A percentile compares a stretch with the other conserved stretches of the same genome.
Evolutionary conservation across 2,113 vertebrate genomes (phyloP).

Genomic region (Myrmecobius fasciatus): DNA sequence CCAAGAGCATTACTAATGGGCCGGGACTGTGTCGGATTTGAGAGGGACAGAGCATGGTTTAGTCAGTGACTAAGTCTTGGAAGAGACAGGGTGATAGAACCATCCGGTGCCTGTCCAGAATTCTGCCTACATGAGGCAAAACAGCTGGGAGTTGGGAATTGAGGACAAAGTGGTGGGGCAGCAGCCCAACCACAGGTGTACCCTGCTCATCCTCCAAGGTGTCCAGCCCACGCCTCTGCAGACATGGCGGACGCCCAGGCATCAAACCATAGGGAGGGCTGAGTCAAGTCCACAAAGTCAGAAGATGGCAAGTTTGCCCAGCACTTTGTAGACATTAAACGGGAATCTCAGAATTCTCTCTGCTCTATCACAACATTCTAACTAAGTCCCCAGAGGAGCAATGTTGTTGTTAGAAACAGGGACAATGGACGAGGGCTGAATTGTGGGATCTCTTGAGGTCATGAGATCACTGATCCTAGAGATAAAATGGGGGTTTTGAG

Average conservation of each 20-base stretch:
- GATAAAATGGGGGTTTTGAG: background rate
- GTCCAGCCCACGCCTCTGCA: background rate
- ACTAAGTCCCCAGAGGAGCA: background rate
- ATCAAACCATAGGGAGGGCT: conserved; percentile 33
- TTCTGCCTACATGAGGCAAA: background rate
- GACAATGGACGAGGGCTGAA: background rate
- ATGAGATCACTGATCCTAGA: background rate
- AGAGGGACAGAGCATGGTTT: background rate
- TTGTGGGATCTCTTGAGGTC: background rate
- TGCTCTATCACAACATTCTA: background rate
- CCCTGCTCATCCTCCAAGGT: no score
- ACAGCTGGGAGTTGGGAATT: no score
- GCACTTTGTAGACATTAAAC: no score
- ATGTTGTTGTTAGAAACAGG: background rate
- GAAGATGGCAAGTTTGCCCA: background rate
- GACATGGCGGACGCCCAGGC: background rate
- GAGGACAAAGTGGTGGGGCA: background rate
- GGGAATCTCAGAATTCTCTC: background rate
- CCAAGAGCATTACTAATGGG: background rate
- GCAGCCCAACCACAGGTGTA: background rate
- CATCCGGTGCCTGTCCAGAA: background rate
- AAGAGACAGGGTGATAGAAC: background rate
- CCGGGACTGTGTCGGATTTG: background rate
- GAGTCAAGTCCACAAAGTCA: conserved; percentile 15
- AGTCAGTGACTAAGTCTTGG: background rate